Evolutionary conservation across 2,113 vertebrate species (phyloP).

Genomic region (Perca schrenkii): DNA sequence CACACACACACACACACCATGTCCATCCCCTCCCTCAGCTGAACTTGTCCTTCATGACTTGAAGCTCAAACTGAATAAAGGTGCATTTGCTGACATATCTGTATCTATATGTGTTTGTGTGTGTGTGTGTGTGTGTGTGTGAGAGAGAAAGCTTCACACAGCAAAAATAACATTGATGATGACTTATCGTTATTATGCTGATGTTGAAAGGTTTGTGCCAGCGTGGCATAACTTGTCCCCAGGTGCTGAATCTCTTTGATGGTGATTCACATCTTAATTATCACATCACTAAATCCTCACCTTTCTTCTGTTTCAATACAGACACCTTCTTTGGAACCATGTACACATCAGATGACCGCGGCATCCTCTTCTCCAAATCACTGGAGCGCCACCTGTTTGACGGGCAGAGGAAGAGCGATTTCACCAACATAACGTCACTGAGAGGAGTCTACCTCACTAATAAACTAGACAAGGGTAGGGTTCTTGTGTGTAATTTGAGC

Average conservation of each 20-base stretch:
- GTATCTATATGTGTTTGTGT: background rate
- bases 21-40: slow-evolving; percentile 26
- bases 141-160: slow-evolving; percentile 6
- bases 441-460: slow-evolving; percentile 84
- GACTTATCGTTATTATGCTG: slow-evolving; percentile 18
- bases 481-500: background rate
- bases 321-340: slow-evolving; percentile 87
- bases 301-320: slow-evolving; percentile 31
- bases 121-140: no score
- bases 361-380: slow-evolving; percentile 83
- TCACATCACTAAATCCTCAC: background rate
- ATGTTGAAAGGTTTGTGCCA: slow-evolving; percentile 25
- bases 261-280: background rate
- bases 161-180: slow-evolving; percentile 42
- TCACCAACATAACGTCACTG: slow-evolving; percentile 83
- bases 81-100: slow-evolving; percentile 15
- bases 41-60: slow-evolving; percentile 46
- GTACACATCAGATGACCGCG: slow-evolving; percentile 82
- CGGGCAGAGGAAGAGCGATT: slow-evolving; percentile 80
- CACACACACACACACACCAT: slow-evolving; percentile 10
- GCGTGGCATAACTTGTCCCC: slow-evolving; percentile 5
- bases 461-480: slow-evolving; percentile 79
- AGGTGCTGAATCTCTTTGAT: slow-evolving; percentile 1
- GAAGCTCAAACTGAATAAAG: background rate
- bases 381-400: slow-evolving; percentile 84